Evolutionary conservation across 2,113 vertebrate species (phyloP), one percentile per base, ranked within the genome.

Genomic region (Neomonachus schauinslandi): DNA sequence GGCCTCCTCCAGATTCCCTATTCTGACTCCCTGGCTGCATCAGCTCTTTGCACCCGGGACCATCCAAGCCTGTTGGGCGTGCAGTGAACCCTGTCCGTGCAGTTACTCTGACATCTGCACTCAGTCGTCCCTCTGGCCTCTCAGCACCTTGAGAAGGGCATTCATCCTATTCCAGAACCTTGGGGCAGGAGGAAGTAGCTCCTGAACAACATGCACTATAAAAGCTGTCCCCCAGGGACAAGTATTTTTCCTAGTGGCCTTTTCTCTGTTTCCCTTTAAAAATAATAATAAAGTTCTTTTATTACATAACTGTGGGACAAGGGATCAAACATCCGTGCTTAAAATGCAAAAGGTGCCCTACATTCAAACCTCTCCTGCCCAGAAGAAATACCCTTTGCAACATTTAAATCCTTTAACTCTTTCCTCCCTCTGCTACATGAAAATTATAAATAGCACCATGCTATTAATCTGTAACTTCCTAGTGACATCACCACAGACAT

Each of bases 261-360:
- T 96, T 93, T 69, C 88, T 49, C 46, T 85, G 24, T 87, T 92
- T 77, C 57, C 71, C 67, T 92, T 61, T 24, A 22, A 86, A 94
- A 86, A 28, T 55, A 71, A 94, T 57, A 81, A 79, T 85, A 82
- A 84, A 86, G 16, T 89, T 88, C 12, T 94, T 67, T 83, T 96
- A 59, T 96, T 97, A 81, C n/a, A 72, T 96, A 95, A 97, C 69
- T 69, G 16, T 63, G 53, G 72, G 67, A 89, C 86, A 95, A 96
- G 79, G 82, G 87, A 96, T 92, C 28, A 97, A 87, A 77, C 13
- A 71, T 67, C 46, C 79, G 55, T 80, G 55, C 55, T 98, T 95
- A 96, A 97, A 96, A 90, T 98, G 89, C 86, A 97, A 93, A 94
- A 79, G 31, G 31, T 59, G 46, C 24, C 91, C 96, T 96, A 91